Base-by-base conservation (phyloP, 2,113 vertebrate species). In the Solenodon paradoxus region DNA sequence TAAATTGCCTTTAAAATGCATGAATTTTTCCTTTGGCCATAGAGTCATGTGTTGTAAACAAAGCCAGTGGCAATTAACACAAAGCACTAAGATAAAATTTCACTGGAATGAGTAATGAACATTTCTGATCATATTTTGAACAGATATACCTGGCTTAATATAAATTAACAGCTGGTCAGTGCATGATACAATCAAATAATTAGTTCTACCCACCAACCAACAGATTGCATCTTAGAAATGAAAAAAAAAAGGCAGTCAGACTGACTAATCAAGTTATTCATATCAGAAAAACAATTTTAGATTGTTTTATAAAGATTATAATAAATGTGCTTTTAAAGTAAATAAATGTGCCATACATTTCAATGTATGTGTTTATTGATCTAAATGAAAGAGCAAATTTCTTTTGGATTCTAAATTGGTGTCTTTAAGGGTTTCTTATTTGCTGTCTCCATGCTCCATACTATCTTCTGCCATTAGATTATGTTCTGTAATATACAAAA, bases 1-100 rank as follows among this genome's bases (percentile, higher is more conserved):
- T 84, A 96, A 98, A 97, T 95, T 97, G 87, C 94, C 79, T 97
- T 92, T 93, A 94, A 89, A 86, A 92, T 98, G 85, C 74, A 96
- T 94, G 71, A 80, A 75, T 97, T 84, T 95, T 94, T 96, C 71
- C 93, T 96, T 95, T 53, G 95, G 88, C 64, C 86, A 96, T 97
- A 83, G 95, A 98, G 95, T 98, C 97, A 97, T 98, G 98, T 98
- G 96, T 95, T 95, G 92, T 98, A 95, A 90, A 95, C 83, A 97
- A 98, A 98, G 97, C 95, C 95, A 97, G 90, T 45, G 84, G 2
- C 90, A 96, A 98, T 98, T 95, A 98, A 94, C 92, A 98, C 95
- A 97, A 96, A 97, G 96, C 69, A 92, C 49, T 95, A 95, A 59
- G 91, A 98, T 96, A 93, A 71, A 98, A 94, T 96, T 97, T 97